These are phyloP conservation scores for Amblyornis subalaris DNA, from an alignment of 2,113 vertebrate species.

Conservation along the genomic window DNA sequence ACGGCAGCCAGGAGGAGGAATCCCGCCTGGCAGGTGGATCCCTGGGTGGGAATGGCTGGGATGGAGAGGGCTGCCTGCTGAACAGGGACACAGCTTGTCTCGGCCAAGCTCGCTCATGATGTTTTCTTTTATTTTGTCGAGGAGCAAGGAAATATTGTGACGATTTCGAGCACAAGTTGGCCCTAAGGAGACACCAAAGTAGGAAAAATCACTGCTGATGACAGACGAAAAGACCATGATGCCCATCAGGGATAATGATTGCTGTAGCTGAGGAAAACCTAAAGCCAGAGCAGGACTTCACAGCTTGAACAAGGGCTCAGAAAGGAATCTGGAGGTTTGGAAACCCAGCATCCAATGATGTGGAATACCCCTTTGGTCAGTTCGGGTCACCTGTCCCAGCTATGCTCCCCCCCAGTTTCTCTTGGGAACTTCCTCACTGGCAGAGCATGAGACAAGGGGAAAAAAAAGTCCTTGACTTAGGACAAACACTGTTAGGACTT, in stretches of 20 bases:
- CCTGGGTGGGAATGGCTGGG: neutral
- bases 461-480: neutral
- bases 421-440: neutral
- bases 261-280: neutral
- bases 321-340: neutral
- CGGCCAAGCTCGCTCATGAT: neutral
- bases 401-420: neutral
- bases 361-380: neutral
- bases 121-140: neutral
- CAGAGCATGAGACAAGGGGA: neutral
- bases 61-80: neutral
- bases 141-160: neutral
- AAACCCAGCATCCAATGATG: neutral
- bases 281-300: neutral
- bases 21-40: neutral
- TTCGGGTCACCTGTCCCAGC: neutral
- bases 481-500: neutral
- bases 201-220: neutral
- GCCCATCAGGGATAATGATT: neutral
- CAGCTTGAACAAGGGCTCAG: neutral
- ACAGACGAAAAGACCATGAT: neutral
- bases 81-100: neutral
- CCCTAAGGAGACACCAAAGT: neutral
- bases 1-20: neutral
- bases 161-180: neutral